These are phyloP conservation scores for Scopus umbretta DNA, from an alignment of 2,113 vertebrate genomes.

Conservation along the genomic window DNA sequence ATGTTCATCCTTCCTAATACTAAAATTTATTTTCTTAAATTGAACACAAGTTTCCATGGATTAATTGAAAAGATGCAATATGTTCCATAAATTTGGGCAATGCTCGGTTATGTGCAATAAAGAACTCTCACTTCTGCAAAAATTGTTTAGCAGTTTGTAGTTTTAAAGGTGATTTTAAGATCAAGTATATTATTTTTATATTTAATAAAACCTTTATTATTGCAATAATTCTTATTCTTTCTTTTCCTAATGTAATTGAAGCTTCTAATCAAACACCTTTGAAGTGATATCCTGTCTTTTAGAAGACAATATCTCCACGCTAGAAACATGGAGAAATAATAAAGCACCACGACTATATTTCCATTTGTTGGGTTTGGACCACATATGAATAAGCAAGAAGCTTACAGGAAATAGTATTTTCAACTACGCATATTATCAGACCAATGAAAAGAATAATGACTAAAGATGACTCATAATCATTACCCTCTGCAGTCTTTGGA, in stretches of 20 bases:
- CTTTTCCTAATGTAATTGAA: background rate
- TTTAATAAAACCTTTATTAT: background rate
- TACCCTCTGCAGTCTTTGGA: constrained; percentile 49
- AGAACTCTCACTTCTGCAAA: background rate
- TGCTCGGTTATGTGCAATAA: background rate
- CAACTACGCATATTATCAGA: background rate
- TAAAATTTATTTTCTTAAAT: background rate
- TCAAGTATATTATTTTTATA: background rate
- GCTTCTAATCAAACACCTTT: background rate
- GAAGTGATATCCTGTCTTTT: background rate
- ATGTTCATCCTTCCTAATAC: background rate
- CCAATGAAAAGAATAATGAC: background rate
- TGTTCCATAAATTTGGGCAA: background rate
- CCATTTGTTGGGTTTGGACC: background rate
- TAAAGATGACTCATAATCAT: background rate
- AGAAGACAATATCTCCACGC: background rate
- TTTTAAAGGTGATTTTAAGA: background rate
- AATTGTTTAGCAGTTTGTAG: background rate
- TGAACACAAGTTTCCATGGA: background rate
- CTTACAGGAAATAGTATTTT: background rate
- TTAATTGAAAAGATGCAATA: background rate
- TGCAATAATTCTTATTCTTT: background rate
- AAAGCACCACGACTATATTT: background rate
- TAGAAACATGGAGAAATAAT: background rate
- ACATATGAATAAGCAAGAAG: background rate